Evolutionary conservation across 2,113 vertebrate species (phyloP).

Genomic region (Lutjanus erythropterus): DNA sequence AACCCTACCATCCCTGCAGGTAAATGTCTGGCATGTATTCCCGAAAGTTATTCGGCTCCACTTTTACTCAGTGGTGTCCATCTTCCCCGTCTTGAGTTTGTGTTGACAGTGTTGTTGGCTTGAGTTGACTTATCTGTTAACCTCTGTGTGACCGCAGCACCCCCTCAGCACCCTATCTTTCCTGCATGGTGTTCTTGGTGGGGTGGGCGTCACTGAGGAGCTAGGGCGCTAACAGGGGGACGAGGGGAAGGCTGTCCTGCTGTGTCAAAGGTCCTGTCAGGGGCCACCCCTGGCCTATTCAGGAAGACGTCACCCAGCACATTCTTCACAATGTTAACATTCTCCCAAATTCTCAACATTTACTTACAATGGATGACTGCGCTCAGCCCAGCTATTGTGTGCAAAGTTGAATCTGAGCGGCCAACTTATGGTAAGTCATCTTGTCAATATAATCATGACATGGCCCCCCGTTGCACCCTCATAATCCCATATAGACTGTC

Average conservation of each 20-base stretch:
- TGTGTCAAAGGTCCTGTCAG: conserved; percentile 78
- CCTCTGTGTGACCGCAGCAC: conserved; percentile 80
- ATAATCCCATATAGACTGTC: conserved; percentile 76
- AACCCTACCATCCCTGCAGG: no score
- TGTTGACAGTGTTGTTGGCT: not conserved
- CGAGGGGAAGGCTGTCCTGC: conserved; percentile 62
- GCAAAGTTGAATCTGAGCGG: conserved; percentile 61
- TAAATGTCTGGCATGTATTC: no score
- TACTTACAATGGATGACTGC: conserved; percentile 74
- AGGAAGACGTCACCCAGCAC: conserved; percentile 77
- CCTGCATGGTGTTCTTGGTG: conserved; percentile 49
- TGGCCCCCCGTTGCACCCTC: conserved; percentile 73
- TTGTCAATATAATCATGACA: conserved; percentile 78
- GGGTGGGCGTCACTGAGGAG: conserved; percentile 67
- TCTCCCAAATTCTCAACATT: conserved; percentile 81
- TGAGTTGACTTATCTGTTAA: conserved; percentile 63
- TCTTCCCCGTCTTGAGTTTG: conserved; percentile 1
- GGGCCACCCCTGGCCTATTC: conserved; percentile 74
- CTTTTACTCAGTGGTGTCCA: not conserved
- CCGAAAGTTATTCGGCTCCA: no score
- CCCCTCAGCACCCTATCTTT: conserved; percentile 40
- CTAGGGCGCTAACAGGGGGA: conserved; percentile 58
- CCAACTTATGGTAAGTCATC: conserved; percentile 77
- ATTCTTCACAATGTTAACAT: conserved; percentile 87
- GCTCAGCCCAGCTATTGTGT: conserved; percentile 62